Evolutionary conservation across 2,113 vertebrate species (phyloP).

Genomic region (Neomonachus schauinslandi): DNA sequence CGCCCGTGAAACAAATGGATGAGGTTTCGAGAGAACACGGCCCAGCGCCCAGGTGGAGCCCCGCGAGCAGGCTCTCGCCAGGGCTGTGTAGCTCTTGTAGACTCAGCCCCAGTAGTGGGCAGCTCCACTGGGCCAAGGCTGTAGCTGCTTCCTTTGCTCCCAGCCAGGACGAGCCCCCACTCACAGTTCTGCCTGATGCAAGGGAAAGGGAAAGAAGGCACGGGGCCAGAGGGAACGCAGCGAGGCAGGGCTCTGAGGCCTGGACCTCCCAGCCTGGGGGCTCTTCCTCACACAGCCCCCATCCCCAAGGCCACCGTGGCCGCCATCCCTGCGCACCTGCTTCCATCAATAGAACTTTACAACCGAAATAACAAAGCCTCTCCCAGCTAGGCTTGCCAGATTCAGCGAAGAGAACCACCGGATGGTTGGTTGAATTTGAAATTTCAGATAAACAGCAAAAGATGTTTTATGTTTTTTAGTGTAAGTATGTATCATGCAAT

Average conservation of each 20-base stretch:
- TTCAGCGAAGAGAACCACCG: too few relatives aligned
- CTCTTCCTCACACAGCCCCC: not conserved
- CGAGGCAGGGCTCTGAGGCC: too few relatives aligned
- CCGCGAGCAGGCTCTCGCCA: rapidly evolving
- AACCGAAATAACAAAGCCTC: not conserved
- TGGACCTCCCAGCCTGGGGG: not conserved
- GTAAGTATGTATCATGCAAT: rapidly evolving
- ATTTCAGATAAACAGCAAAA: not conserved
- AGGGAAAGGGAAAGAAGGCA: rapidly evolving
- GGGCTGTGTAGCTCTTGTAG: rapidly evolving
- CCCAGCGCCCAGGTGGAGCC: rapidly evolving
- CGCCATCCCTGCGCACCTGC: rapidly evolving
- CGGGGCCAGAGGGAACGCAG: rapidly evolving
- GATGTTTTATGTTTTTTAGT: not conserved
- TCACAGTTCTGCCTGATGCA: rapidly evolving
- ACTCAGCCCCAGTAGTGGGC: not conserved
- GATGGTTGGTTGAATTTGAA: not conserved
- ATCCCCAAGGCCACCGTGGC: not conserved
- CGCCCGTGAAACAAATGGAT: not conserved
- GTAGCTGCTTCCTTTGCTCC: not conserved
- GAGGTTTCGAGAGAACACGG: rapidly evolving
- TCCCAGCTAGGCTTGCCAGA: not conserved
- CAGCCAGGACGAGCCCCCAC: not conserved
- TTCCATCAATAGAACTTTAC: rapidly evolving
- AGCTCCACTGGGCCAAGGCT: rapidly evolving